Evolutionary conservation across 2,888 invertebrate genomes (phyloP).

Genomic region (Mythimna lalbum): DNA sequence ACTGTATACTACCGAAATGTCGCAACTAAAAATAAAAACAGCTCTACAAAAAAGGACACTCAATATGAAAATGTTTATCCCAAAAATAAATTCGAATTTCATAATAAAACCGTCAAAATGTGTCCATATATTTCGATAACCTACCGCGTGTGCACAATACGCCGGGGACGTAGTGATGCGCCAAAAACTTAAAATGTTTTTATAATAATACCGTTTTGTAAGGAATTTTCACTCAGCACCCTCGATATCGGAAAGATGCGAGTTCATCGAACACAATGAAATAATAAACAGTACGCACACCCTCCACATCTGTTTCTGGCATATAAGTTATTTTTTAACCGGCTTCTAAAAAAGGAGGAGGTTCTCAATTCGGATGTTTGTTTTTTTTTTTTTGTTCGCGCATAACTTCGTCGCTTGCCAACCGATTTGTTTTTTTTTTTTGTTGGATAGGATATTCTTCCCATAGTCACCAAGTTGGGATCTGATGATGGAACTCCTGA

Average conservation of each 20-base stretch:
- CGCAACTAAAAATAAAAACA: conserved; percentile 28
- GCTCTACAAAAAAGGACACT: conserved; percentile 26
- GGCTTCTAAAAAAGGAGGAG: no score
- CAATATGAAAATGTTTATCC: conserved; percentile 36
- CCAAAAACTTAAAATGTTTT: conserved; percentile 55
- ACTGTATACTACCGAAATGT: not conserved
- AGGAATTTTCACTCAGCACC: conserved; percentile 66
- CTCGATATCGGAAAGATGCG: conserved; percentile 61
- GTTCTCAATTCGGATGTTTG: no score
- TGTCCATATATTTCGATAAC: conserved; percentile 51
- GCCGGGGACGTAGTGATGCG: conserved; percentile 55
- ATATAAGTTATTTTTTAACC: conserved; percentile 67
- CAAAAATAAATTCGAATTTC: conserved; percentile 51
- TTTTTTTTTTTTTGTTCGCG: no score
- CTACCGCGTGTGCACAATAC: conserved; percentile 55
- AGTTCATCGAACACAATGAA: conserved; percentile 73
- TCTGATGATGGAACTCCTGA: no score
- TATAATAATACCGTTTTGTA: conserved; percentile 58
- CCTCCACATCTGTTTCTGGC: conserved; percentile 65
- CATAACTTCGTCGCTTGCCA: no score
- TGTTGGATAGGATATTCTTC: no score
- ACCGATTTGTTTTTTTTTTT: no score
- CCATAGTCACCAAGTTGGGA: no score
- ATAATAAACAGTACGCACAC: conserved; percentile 75
- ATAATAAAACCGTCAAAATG: conserved; percentile 50